phyloP scores from a whole-genome alignment of 1,140 invertebrate species.

The Pinna nobilis region DNA sequence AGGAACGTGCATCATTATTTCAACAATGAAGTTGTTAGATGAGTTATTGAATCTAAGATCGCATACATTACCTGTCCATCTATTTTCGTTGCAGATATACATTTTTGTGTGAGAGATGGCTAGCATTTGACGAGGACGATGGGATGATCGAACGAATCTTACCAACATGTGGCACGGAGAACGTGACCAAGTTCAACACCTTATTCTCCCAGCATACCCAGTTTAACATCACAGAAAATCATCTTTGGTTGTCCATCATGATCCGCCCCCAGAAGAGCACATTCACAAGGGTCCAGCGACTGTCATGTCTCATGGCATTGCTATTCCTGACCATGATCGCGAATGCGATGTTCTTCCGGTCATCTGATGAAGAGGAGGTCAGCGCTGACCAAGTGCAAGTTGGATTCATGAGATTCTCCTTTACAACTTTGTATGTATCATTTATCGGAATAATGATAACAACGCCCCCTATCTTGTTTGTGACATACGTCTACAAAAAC shows the following conservation, averaged over 20 bases:
- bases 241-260: slow-evolving; percentile 49
- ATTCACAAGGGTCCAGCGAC: slow-evolving; percentile 60
- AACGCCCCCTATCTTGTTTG: slow-evolving; percentile 32
- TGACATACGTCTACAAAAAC: too few relatives aligned
- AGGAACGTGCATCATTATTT: background rate
- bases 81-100: slow-evolving; percentile 53
- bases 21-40: background rate
- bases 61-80: too few relatives aligned
- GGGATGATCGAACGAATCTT: slow-evolving; percentile 67
- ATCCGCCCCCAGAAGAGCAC: slow-evolving; percentile 38
- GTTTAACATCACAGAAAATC: slow-evolving; percentile 51
- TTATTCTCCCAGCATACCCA: slow-evolving; percentile 28
- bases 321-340: slow-evolving; percentile 68
- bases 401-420: slow-evolving; percentile 44
- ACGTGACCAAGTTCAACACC: slow-evolving; percentile 44
- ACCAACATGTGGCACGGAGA: slow-evolving; percentile 55
- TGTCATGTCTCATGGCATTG: slow-evolving; percentile 60
- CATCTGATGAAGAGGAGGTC: slow-evolving; percentile 29
- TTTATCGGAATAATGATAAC: slow-evolving; percentile 35
- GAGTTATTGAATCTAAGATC: slow-evolving; percentile 40
- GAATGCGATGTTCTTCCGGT: slow-evolving; percentile 64
- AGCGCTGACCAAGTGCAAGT: slow-evolving; percentile 25
- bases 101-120: slow-evolving; percentile 69
- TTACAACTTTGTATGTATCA: slow-evolving; percentile 36
- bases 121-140: slow-evolving; percentile 66